phyloP scores from a whole-genome alignment of 2,888 invertebrate species.

The Drosophila rellima region DNA sequence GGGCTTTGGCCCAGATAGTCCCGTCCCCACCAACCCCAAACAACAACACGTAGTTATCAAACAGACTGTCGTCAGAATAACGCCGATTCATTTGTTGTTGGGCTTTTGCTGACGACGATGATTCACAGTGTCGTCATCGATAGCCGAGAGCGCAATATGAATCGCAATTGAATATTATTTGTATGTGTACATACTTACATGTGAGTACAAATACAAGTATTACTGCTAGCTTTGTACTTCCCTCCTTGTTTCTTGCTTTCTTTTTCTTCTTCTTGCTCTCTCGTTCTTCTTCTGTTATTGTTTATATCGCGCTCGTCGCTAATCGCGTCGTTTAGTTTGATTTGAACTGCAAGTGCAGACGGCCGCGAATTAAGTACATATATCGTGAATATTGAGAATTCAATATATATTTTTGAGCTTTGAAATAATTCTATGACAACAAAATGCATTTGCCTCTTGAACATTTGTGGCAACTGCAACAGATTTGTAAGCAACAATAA shows the following conservation, averaged over 20 bases:
- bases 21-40: background rate
- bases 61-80: slow-evolving; percentile 18
- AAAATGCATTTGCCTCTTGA: slow-evolving; percentile 53
- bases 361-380: slow-evolving; percentile 45
- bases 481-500: slow-evolving; percentile 53
- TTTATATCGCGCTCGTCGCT: slow-evolving; percentile 59
- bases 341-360: slow-evolving; percentile 66
- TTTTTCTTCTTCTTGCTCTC: background rate
- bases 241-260: slow-evolving; percentile 7
- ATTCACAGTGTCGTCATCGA: slow-evolving; percentile 25
- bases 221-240: slow-evolving; percentile 52
- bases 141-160: slow-evolving; percentile 29
- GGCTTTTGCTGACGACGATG: background rate
- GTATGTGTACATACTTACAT: background rate
- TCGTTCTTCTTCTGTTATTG: slow-evolving; percentile 27
- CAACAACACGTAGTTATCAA: slow-evolving; percentile 20
- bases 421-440: background rate
- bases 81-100: slow-evolving; percentile 13
- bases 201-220: slow-evolving; percentile 8
- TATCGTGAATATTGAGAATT: background rate
- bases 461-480: slow-evolving; percentile 41
- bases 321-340: slow-evolving; percentile 62
- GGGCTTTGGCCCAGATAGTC: slow-evolving; percentile 45
- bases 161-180: slow-evolving; percentile 9
- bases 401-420: background rate